Conservation (phyloP, 2,113 vertebrate genomes). For the Mirounga angustirostris region DNA sequence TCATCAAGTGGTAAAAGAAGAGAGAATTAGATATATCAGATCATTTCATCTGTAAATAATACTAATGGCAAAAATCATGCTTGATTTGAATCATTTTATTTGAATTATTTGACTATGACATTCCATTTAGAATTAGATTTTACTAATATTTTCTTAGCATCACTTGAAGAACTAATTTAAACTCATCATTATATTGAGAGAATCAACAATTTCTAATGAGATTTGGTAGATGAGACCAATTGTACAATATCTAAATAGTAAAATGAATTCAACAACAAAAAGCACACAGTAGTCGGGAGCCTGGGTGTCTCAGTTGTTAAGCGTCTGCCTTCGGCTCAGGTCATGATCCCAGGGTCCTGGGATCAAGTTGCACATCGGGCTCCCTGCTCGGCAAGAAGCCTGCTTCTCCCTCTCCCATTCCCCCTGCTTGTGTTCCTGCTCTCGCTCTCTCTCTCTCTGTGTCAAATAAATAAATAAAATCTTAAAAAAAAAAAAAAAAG, state of each 20-base stretch:
- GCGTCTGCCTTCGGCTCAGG: too few relatives aligned
- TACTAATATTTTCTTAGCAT: background rate
- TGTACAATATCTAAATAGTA: background rate
- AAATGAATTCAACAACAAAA: background rate
- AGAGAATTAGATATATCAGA: background rate
- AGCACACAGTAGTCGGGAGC: background rate
- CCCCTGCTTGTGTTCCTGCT: too few relatives aligned
- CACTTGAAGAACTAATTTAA: slow-evolving; percentile 6
- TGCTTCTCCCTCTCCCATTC: too few relatives aligned
- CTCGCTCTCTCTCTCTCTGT: too few relatives aligned
- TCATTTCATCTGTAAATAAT: slow-evolving; percentile 26
- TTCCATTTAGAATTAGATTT: slow-evolving; percentile 5
- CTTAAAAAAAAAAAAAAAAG: background rate
- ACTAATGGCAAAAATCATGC: background rate
- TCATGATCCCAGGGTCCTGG: too few relatives aligned
- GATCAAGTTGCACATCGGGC: too few relatives aligned
- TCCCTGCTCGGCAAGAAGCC: too few relatives aligned
- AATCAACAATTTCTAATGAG: background rate
- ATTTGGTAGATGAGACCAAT: background rate
- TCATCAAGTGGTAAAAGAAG: background rate
- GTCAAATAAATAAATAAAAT: too few relatives aligned
- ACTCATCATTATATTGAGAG: background rate
- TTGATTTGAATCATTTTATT: background rate
- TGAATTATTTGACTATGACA: slow-evolving; percentile 12
- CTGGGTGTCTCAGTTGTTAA: too few relatives aligned